phyloP scores from a whole-genome alignment of 2,888 invertebrate genomes.

The Lycia hirtaria region DNA sequence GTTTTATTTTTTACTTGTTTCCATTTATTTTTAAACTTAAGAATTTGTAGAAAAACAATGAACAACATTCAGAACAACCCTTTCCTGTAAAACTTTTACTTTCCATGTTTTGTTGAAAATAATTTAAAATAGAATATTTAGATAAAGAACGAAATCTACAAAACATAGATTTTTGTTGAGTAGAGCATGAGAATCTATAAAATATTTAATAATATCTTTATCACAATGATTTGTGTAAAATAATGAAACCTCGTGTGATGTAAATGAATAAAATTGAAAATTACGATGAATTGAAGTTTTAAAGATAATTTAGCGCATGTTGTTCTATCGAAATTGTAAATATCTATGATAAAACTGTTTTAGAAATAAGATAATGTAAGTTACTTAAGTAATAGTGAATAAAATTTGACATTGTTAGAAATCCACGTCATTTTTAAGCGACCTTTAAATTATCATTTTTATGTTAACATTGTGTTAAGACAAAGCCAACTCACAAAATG shows the following conservation, averaged over 20 bases:
- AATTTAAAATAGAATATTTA: too few relatives aligned
- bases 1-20: neutral
- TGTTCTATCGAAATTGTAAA: constrained; percentile 38
- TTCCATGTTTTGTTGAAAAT: too few relatives aligned
- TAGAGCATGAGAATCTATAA: neutral
- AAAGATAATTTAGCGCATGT: constrained; percentile 39
- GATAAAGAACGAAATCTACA: too few relatives aligned
- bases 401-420: constrained; percentile 23
- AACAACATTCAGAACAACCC: too few relatives aligned
- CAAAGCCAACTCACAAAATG: constrained; percentile 20
- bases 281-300: constrained; percentile 37
- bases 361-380: constrained; percentile 26
- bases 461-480: neutral
- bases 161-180: neutral
- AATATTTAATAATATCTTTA: neutral
- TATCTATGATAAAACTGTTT: constrained; percentile 27
- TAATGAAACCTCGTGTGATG: constrained; percentile 10
- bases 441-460: constrained; percentile 5
- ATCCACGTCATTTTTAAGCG: constrained; percentile 5
- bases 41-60: too few relatives aligned
- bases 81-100: too few relatives aligned
- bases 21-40: neutral
- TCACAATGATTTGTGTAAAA: constrained; percentile 4
- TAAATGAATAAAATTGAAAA: constrained; percentile 23
- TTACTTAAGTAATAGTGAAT: constrained; percentile 16